Conservation (phyloP, 2,888 invertebrate genomes). For the Dione vanillae region DNA sequence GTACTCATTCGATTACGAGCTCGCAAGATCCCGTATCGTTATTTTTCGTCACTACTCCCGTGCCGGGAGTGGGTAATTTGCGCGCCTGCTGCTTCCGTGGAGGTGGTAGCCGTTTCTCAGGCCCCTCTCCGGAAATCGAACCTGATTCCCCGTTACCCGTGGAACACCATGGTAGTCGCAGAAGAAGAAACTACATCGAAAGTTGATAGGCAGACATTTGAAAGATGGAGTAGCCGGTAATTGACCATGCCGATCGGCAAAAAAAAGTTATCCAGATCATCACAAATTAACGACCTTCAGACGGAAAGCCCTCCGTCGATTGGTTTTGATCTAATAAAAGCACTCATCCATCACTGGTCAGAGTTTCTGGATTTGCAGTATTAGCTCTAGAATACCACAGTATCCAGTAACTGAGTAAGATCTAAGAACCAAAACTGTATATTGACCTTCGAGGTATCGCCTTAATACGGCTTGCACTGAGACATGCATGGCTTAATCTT, state of each 20-base stretch:
- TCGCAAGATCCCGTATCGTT: conserved; percentile 85
- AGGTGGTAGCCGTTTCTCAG: conserved; percentile 88
- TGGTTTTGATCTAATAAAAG: conserved; percentile 69
- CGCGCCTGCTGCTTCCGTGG: conserved; percentile 89
- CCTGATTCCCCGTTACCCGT: conserved; percentile 90
- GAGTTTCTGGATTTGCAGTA: conserved; percentile 82
- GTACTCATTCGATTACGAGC: conserved; percentile 83
- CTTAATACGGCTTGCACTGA: conserved; percentile 84
- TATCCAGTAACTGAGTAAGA: conserved; percentile 76
- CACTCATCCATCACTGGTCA: conserved; percentile 76
- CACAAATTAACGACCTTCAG: conserved; percentile 70
- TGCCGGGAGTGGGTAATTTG: conserved; percentile 68
- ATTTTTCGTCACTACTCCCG: conserved; percentile 87
- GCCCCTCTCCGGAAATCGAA: conserved; percentile 90
- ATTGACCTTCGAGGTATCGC: conserved; percentile 86
- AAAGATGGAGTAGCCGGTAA: conserved; percentile 85
- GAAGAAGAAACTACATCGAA: conserved; percentile 87
- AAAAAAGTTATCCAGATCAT: conserved; percentile 77
- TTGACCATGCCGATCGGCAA: conserved; percentile 65
- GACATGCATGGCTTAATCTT: conserved; percentile 88
- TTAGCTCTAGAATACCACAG: conserved; percentile 88
- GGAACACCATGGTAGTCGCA: conserved; percentile 87
- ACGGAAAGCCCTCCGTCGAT: conserved; percentile 68
- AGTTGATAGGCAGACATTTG: conserved; percentile 88
- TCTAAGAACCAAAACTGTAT: conserved; percentile 85